phyloP scores from a whole-genome alignment of 2,113 vertebrate genomes.

The Elgaria multicarinata region DNA sequence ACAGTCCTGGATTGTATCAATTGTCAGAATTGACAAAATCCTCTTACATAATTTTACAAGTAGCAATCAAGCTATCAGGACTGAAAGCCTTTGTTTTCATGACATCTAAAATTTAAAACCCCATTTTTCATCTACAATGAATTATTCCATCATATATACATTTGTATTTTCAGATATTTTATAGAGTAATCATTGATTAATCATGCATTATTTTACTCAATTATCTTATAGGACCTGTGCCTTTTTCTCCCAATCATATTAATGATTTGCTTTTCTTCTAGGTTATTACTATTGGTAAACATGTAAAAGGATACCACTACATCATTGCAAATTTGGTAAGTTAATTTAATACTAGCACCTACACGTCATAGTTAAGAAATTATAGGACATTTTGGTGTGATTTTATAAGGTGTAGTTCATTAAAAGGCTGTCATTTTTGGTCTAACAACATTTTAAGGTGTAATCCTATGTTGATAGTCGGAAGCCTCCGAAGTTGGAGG shows the following conservation, averaged over 20 bases:
- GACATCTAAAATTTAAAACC: neutral
- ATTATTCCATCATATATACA: neutral
- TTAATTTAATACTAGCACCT: constrained; percentile 51
- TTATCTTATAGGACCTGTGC: neutral
- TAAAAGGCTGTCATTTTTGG: neutral
- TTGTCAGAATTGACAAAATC: neutral
- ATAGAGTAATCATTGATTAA: neutral
- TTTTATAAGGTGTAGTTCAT: constrained; percentile 18
- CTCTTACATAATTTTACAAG: neutral
- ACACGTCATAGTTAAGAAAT: neutral
- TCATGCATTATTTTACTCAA: neutral
- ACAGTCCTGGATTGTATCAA: neutral
- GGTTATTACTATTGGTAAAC: constrained; percentile 98
- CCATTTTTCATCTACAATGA: neutral
- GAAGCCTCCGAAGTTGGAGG: too few relatives aligned
- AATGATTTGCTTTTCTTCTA: constrained; percentile 66
- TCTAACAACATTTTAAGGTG: too few relatives aligned
- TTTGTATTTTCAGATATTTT: neutral
- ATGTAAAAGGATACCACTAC: constrained; percentile 98
- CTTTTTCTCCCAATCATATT: neutral
- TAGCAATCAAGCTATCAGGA: neutral
- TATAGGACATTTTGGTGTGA: neutral
- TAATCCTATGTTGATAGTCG: too few relatives aligned
- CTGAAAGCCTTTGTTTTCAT: neutral
- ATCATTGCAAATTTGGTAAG: constrained; percentile 98